These are phyloP conservation scores for Acanthosoma haemorrhoidale DNA, from an alignment of 2,888 invertebrate genomes.

Conservation along the genomic window DNA sequence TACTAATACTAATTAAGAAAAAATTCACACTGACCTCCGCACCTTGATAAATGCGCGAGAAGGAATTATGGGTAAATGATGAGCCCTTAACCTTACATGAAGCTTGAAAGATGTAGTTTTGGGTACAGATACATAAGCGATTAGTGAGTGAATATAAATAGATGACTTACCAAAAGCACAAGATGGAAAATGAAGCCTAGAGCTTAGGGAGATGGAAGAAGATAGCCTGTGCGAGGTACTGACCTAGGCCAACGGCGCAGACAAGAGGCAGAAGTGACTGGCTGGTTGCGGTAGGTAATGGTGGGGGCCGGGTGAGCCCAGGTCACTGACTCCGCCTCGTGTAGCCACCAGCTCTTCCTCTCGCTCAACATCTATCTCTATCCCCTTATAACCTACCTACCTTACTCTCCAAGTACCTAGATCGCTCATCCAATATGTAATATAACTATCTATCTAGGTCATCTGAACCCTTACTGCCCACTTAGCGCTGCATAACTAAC, in stretches of 20 bases:
- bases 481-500: no score
- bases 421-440: no score
- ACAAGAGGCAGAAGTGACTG: neutral
- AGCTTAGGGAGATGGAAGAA: neutral
- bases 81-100: neutral
- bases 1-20: neutral
- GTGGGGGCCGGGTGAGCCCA: neutral
- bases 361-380: neutral
- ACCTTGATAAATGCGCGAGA: neutral
- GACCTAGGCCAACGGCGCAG: neutral
- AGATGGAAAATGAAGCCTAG: no score
- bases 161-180: neutral
- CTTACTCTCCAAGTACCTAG: no score
- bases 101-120: no score
- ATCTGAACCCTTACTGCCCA: no score
- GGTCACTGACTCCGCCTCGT: neutral
- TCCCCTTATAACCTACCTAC: no score
- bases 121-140: no score
- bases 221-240: neutral
- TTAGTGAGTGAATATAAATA: no score
- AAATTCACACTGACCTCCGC: neutral
- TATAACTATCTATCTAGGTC: no score
- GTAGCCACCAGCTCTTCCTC: no score
- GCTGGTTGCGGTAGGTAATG: conserved; percentile 16
- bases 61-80: neutral